Percentiles rank a stretch among this genome's conserved stretches.
Evolutionary conservation across 2,797 vertebrate genomes (phyloP).

Genomic region (Knipowitschia caucasica): DNA sequence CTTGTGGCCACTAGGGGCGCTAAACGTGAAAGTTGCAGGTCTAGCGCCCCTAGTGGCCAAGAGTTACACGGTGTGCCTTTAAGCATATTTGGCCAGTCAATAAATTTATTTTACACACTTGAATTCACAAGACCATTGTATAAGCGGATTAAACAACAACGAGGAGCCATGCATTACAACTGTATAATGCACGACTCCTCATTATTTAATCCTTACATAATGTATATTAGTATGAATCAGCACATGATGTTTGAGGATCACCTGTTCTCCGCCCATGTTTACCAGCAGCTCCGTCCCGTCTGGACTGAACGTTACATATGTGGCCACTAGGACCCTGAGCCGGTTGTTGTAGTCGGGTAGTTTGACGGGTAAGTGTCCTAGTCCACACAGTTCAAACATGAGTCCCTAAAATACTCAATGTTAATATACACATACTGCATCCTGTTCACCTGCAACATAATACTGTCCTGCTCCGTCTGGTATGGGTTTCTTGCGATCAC

Average conservation of each 20-base stretch:
- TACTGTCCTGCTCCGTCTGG: slow-evolving; percentile 96
- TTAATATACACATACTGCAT: not conserved
- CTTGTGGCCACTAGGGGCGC: no score
- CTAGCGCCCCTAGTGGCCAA: no score
- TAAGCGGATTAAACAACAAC: no score
- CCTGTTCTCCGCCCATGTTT: slow-evolving; percentile 99
- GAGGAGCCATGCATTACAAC: no score
- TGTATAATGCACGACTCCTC: no score
- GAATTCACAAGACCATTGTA: no score
- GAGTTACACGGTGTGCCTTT: no score
- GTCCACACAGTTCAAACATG: slow-evolving; percentile 8
- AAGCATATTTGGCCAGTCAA: no score
- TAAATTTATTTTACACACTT: no score
- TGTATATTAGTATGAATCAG: no score
- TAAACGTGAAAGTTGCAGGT: no score
- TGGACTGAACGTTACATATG: slow-evolving; percentile 97
- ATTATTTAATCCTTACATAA: no score
- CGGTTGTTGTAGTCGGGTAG: slow-evolving; percentile 95
- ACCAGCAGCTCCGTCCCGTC: slow-evolving; percentile 96
- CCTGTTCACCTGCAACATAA: slow-evolving; percentile 89
- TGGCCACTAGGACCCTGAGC: slow-evolving; percentile 92
- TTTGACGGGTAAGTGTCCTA: slow-evolving; percentile 95
- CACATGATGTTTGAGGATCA: slow-evolving; percentile 46
- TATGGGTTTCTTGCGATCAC: slow-evolving; percentile 89
- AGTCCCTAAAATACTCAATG: not conserved